Evolutionary conservation across 1,140 invertebrate genomes (phyloP).

Genomic region (Diorhabda sublineata): DNA sequence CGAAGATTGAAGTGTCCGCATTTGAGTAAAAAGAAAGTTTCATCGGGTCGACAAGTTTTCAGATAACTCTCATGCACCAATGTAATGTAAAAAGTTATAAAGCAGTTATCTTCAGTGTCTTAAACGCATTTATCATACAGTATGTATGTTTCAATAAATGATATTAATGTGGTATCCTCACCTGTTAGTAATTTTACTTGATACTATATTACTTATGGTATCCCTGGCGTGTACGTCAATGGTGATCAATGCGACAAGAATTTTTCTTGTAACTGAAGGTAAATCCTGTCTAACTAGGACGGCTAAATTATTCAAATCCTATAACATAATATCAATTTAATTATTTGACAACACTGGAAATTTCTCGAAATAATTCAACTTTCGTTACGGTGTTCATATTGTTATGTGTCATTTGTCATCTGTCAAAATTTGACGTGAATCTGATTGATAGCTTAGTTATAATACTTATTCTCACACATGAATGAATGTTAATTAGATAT

Average conservation of each 20-base stretch:
- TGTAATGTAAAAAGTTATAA: too few relatives aligned
- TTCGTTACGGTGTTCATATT: neutral
- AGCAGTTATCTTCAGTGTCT: too few relatives aligned
- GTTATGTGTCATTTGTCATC: neutral
- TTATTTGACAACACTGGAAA: too few relatives aligned
- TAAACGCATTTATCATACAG: too few relatives aligned
- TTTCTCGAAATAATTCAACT: neutral
- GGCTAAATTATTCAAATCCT: constrained; percentile 75
- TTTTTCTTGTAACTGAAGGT: constrained; percentile 62
- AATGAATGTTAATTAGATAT: too few relatives aligned
- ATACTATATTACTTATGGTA: constrained; percentile 69
- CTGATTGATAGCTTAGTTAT: neutral
- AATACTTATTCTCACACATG: too few relatives aligned
- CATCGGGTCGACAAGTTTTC: too few relatives aligned
- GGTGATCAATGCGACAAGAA: constrained; percentile 79
- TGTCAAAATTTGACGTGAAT: neutral
- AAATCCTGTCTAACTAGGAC: constrained; percentile 70
- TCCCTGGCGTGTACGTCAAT: constrained; percentile 84
- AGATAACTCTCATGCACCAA: too few relatives aligned
- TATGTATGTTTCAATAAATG: too few relatives aligned
- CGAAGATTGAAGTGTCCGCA: too few relatives aligned
- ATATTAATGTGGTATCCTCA: constrained; percentile 37
- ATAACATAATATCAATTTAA: constrained; percentile 11
- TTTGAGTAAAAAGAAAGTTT: too few relatives aligned
- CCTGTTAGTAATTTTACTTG: constrained; percentile 58